phyloP scores from a whole-genome alignment of 2,113 vertebrate genomes.

The Poeciliopsis turrubarensis region DNA sequence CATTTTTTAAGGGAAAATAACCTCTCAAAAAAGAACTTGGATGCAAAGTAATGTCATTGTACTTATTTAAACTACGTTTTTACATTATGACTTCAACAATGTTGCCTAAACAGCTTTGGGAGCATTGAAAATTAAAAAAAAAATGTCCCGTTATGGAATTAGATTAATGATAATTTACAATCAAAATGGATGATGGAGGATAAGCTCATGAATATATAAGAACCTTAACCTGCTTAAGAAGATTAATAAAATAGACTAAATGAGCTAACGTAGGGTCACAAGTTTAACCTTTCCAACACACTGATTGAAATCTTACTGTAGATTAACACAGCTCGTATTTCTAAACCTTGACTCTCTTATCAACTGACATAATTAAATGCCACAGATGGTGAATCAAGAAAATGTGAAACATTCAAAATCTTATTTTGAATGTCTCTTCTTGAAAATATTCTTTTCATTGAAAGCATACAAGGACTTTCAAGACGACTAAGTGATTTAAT shows the following conservation, averaged over 20 bases:
- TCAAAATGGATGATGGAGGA: conserved; percentile 67
- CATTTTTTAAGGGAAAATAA: no score
- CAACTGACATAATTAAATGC: background rate
- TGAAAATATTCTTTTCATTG: no score
- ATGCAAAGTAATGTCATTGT: no score
- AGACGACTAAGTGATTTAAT: background rate
- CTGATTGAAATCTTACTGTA: background rate
- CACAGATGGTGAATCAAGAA: background rate
- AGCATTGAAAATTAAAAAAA: conserved; percentile 16
- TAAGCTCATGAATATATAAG: conserved; percentile 68
- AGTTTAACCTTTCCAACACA: conserved; percentile 12
- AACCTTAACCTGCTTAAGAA: conserved; percentile 63
- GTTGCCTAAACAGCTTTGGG: conserved; percentile 20
- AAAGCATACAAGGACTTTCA: no score
- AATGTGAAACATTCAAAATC: background rate
- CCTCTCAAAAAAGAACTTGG: no score
- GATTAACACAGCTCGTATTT: background rate
- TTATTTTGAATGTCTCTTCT: no score
- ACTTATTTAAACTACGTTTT: background rate
- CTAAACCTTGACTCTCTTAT: no score
- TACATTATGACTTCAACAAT: conserved; percentile 13
- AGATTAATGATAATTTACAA: conserved; percentile 73
- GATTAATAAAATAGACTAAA: conserved; percentile 67
- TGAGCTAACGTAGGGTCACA: conserved; percentile 28
- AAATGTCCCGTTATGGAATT: conserved; percentile 7